Evolutionary conservation across 2,797 vertebrate genomes (phyloP), one percentile per base, ranked within the genome.

Genomic region (Enteromius fasciolatus): DNA sequence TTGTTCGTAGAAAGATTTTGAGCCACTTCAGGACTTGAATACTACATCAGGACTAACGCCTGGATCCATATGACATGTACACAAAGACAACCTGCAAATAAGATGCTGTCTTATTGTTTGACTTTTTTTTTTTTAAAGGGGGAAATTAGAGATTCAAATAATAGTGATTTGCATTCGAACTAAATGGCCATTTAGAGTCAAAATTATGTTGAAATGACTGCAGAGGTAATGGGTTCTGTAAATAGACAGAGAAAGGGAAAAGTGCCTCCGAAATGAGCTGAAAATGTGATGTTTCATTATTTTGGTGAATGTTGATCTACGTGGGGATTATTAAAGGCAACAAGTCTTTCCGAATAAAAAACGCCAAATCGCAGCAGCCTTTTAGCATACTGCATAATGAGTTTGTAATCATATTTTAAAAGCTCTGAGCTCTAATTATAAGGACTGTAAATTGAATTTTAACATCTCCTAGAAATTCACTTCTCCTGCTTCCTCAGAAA

Each of bases 191-290:
- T 86, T 89, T 84, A 82, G 83, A 88, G 83, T 80, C 64, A 70
- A 87, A 87, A 90, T 88, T 84, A 87, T 85, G 50, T 76, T 64
- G 67, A 86, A 88, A 88, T 87, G 83, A 87, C 78, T 80, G 82
- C 48, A 85, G 81, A 86, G 81, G 83, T 88, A 90, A 90, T 90
- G 86, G 88, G 48, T 77, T 70, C 78, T 67, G 84, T 84, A 87
- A 88, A 87, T 87, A 86, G 85, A 69, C 68, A 70, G 76, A 84
- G 83, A 84, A 81, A 59, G 68, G 84, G 82, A 72, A 80, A 85
- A 82, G 87, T 74, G 81, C 54, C 28, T 75, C 78, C 41, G 23
- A 88, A 87, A 86, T 85, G 86, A 80, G 83, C 61, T 79, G 83
- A 72, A 85, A 85, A 82, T 86, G 76, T 73, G 72, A 82, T 63